Conservation (phyloP, 2,797 vertebrate genomes). For the Emydoidea blandingii region DNA sequence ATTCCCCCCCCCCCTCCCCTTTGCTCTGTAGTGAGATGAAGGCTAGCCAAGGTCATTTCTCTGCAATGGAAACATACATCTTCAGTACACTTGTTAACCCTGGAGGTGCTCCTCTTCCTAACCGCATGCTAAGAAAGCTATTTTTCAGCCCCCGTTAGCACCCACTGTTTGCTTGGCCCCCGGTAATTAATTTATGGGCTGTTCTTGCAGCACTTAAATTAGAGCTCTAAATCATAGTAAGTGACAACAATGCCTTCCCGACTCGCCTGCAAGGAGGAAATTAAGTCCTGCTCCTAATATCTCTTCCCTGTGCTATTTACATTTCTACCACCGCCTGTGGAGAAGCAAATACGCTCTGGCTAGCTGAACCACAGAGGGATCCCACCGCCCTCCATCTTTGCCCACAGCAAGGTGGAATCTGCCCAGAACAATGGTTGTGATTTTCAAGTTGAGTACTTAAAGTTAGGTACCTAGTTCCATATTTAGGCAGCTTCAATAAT, state of each 20-base stretch:
- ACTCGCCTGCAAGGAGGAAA: slow-evolving; percentile 36
- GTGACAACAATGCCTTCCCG: slow-evolving; percentile 38
- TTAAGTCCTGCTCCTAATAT: slow-evolving; percentile 19
- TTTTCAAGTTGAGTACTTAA: not conserved
- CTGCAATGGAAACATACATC: slow-evolving; percentile 17
- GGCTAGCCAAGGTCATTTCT: slow-evolving; percentile 8
- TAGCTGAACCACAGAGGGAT: not conserved
- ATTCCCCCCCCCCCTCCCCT: fast-evolving
- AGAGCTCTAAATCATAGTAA: slow-evolving; percentile 62
- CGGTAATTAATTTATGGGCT: slow-evolving; percentile 59
- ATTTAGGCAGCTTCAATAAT: not conserved
- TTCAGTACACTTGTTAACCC: not conserved
- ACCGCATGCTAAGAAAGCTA: slow-evolving; percentile 7
- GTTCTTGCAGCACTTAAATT: slow-evolving; percentile 49
- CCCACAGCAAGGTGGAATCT: not conserved
- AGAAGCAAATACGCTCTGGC: not conserved
- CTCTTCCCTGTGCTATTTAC: not conserved
- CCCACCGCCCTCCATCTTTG: not conserved
- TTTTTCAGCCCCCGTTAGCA: slow-evolving; percentile 39
- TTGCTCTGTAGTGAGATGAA: fast-evolving
- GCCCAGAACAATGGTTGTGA: not conserved
- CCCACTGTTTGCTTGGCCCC: slow-evolving; percentile 47
- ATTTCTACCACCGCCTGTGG: not conserved
- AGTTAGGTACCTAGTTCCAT: not conserved
- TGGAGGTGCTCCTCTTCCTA: not conserved